Evolutionary conservation across 2,113 vertebrate species (phyloP).

Genomic region (Apaloderma vittatum): DNA sequence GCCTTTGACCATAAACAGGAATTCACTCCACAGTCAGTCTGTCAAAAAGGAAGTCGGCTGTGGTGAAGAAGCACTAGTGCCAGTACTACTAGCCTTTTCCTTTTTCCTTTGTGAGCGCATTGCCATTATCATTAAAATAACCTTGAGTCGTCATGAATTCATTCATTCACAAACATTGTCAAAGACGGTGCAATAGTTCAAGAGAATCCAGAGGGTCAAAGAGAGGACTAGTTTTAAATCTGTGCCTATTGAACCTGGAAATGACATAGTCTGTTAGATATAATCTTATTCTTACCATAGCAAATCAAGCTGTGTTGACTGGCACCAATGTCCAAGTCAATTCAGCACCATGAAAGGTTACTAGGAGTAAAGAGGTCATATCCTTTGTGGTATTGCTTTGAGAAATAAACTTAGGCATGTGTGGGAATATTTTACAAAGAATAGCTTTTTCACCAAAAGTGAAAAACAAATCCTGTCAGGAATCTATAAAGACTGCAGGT

Average conservation of each 20-base stretch:
- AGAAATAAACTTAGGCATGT: conserved; percentile 85
- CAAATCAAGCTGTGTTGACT: conserved; percentile 87
- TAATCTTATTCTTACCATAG: conserved; percentile 87
- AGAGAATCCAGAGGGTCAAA: conserved; percentile 85
- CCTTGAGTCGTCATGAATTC: conserved; percentile 88
- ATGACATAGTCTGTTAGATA: conserved; percentile 85
- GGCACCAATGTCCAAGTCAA: conserved; percentile 81
- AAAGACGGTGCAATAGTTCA: conserved; percentile 87
- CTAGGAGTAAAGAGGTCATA: conserved; percentile 83
- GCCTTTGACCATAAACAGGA: conserved; percentile 86
- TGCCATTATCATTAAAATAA: conserved; percentile 92
- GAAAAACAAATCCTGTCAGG: conserved; percentile 79
- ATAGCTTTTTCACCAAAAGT: conserved; percentile 79
- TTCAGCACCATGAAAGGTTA: conserved; percentile 86
- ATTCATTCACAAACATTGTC: conserved; percentile 92
- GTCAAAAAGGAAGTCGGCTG: conserved; percentile 85
- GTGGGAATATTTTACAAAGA: conserved; percentile 87
- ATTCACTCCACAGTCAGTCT: conserved; percentile 84
- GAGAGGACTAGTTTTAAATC: conserved; percentile 86
- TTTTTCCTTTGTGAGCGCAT: conserved; percentile 78
- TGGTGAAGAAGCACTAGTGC: conserved; percentile 75
- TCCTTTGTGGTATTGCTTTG: conserved; percentile 83
- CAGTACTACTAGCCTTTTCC: conserved; percentile 76
- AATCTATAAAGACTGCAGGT: conserved; percentile 67
- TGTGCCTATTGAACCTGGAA: conserved; percentile 87